These are phyloP conservation scores for Calonectris borealis DNA, from an alignment of 2,113 vertebrate species.

Conservation along the genomic window DNA sequence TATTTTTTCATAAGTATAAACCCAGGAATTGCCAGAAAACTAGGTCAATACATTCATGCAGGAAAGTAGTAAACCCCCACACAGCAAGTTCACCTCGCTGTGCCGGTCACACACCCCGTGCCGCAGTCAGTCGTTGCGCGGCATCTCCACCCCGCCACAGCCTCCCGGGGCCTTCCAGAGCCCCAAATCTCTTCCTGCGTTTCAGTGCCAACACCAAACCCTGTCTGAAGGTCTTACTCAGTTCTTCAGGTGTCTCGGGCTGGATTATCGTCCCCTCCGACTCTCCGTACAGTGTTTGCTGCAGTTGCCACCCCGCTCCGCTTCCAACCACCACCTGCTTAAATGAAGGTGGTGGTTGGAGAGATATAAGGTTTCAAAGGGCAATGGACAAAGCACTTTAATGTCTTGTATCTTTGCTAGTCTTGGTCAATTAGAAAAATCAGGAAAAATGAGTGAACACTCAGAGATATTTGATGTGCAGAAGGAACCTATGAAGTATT, in stretches of 20 bases:
- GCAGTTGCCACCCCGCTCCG: neutral
- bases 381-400: neutral
- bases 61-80: neutral
- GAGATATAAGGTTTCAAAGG: neutral
- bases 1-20: neutral
- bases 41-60: neutral
- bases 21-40: neutral
- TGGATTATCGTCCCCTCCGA: neutral
- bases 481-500: neutral
- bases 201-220: neutral
- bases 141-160: neutral
- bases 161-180: neutral
- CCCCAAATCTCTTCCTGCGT: neutral
- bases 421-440: neutral
- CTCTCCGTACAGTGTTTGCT: neutral
- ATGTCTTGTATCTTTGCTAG: neutral
- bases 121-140: neutral
- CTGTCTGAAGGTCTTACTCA: neutral
- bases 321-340: neutral
- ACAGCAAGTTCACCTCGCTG: neutral
- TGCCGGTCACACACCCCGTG: neutral
- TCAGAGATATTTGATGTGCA: neutral
- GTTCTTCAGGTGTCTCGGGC: neutral
- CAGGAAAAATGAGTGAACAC: fast-evolving
- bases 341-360: neutral